These are phyloP conservation scores for Dolichotis patagonum DNA, from an alignment of 2,113 vertebrate genomes.

Conservation along the genomic window DNA sequence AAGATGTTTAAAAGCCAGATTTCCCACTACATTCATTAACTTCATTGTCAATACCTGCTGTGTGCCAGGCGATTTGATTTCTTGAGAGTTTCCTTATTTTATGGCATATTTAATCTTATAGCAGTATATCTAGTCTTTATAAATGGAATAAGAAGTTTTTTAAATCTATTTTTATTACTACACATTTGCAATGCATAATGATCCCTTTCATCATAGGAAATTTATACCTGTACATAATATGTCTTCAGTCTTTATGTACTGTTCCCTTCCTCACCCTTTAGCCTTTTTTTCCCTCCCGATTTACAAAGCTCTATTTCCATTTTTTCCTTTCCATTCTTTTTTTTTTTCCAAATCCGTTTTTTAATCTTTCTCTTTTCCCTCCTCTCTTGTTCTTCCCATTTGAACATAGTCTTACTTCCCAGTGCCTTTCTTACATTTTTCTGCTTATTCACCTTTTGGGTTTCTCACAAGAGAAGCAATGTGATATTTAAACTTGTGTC, in stretches of 20 bases:
- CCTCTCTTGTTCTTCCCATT: background rate
- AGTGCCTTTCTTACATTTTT: background rate
- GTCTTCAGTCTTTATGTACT: background rate
- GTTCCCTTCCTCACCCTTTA: background rate
- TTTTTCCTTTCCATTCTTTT: background rate
- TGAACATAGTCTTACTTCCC: background rate
- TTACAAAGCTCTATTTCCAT: background rate
- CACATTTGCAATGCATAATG: background rate
- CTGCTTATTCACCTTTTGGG: background rate
- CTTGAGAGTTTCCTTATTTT: background rate
- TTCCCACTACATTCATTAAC: background rate
- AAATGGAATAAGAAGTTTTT: constrained; percentile 31
- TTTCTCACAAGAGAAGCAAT: background rate
- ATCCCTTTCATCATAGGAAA: background rate
- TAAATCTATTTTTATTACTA: background rate
- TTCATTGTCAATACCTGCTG: background rate
- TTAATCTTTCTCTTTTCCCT: background rate
- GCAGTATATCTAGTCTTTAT: background rate
- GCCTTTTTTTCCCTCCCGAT: background rate
- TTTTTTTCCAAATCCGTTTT: background rate
- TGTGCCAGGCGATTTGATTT: constrained; percentile 34
- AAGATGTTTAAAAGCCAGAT: background rate
- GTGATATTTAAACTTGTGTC: background rate
- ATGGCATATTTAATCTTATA: background rate
- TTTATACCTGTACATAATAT: background rate